Evolutionary conservation across 2,888 invertebrate genomes (phyloP).

Genomic region (Balanococcus diminutus): DNA sequence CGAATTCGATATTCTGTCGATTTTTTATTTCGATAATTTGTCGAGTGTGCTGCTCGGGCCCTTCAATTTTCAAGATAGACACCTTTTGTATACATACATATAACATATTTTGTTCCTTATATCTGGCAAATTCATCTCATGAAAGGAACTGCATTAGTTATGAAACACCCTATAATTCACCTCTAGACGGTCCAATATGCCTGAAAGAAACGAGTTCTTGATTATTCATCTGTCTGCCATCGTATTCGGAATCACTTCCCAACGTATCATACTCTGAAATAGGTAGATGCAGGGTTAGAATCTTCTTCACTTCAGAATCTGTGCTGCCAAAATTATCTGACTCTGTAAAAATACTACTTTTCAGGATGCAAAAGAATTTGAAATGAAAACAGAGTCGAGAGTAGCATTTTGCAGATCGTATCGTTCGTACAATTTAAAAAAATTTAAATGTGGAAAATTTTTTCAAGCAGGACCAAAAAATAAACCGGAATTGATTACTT

Average conservation of each 20-base stretch:
- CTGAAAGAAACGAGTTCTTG: slow-evolving; percentile 67
- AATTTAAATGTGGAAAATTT: background rate
- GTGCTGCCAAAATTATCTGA: slow-evolving; percentile 93
- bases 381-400: background rate
- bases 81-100: too few species aligned
- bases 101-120: too few species aligned
- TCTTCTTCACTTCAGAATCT: slow-evolving; percentile 93
- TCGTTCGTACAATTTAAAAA: background rate
- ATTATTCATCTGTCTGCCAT: slow-evolving; percentile 66
- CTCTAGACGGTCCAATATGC: slow-evolving; percentile 64
- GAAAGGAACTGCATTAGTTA: too few species aligned
- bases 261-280: slow-evolving; percentile 91
- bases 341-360: slow-evolving; percentile 68
- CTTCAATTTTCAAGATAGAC: too few species aligned
- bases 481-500: too few species aligned
- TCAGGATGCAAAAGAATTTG: slow-evolving; percentile 20
- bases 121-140: too few species aligned
- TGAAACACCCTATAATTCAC: slow-evolving; percentile 54
- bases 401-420: background rate
- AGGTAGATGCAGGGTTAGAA: slow-evolving; percentile 88
- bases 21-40: too few species aligned
- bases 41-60: too few species aligned
- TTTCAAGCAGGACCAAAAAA: background rate
- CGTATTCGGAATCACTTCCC: slow-evolving; percentile 76
- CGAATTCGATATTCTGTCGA: too few species aligned